A percentile compares a stretch with the other conserved stretches of the same genome.
These are phyloP conservation scores for Nothocercus nigrocapillus DNA, from an alignment of 2,113 vertebrate species.

Conservation along the genomic window DNA sequence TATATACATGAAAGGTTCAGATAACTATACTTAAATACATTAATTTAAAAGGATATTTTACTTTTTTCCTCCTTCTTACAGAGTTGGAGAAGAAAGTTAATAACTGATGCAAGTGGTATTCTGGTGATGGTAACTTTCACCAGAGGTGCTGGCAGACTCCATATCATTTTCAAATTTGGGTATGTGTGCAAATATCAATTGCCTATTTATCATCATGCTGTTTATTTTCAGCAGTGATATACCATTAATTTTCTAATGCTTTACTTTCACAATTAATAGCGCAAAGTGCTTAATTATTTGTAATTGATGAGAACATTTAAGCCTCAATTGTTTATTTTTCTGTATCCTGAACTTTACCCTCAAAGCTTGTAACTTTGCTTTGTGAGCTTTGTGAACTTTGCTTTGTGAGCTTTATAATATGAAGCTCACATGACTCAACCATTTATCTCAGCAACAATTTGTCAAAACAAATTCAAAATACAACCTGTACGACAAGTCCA, in stretches of 20 bases:
- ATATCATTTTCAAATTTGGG: neutral
- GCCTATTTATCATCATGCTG: neutral
- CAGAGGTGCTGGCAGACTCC: neutral
- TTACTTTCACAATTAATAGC: neutral
- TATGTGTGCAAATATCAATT: neutral
- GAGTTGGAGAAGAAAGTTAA: neutral
- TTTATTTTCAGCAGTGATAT: neutral
- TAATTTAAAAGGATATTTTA: neutral
- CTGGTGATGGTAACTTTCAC: neutral
- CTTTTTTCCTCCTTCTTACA: neutral
- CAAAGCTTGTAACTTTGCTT: neutral
- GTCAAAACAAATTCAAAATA: neutral
- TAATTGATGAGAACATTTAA: neutral
- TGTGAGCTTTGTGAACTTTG: too few relatives aligned
- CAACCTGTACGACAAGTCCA: constrained; percentile 92
- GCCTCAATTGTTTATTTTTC: neutral
- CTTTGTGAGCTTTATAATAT: neutral
- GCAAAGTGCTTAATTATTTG: neutral
- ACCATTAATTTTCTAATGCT: neutral
- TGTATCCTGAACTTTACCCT: neutral
- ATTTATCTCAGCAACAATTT: neutral
- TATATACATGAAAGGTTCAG: neutral
- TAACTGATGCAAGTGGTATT: neutral
- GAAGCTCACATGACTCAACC: neutral
- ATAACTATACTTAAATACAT: neutral